A percentile compares a stretch with the other conserved stretches of the same genome.
Evolutionary conservation across 1,140 invertebrate species (phyloP).

Genomic region (Spodoptera litura): DNA sequence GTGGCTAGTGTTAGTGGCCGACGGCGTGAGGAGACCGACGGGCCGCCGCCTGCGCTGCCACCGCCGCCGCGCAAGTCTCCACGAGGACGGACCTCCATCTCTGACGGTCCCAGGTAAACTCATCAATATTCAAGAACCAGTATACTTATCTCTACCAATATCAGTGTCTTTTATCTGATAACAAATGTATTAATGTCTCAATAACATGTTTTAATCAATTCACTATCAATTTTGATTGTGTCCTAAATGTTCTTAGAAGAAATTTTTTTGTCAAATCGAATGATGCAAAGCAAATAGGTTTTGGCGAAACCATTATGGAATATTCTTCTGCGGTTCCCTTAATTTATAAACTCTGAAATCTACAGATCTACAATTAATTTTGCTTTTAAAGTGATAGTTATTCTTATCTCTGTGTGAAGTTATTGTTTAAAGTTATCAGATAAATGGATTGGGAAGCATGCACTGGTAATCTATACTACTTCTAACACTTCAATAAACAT

Average conservation of each 20-base stretch:
- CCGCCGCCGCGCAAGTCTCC: constrained; percentile 85
- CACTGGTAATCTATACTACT: too few relatives aligned
- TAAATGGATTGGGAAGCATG: too few relatives aligned
- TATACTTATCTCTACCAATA: neutral
- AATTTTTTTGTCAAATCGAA: too few relatives aligned
- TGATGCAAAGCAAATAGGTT: too few relatives aligned
- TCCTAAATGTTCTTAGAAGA: neutral
- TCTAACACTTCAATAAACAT: too few relatives aligned
- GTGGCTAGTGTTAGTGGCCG: constrained; percentile 64
- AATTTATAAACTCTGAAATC: too few relatives aligned
- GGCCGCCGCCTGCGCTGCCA: constrained; percentile 78
- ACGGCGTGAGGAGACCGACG: constrained; percentile 72
- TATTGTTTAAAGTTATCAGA: too few relatives aligned
- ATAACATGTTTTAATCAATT: neutral
- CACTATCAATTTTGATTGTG: neutral
- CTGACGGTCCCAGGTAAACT: constrained; percentile 69
- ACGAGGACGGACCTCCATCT: constrained; percentile 69
- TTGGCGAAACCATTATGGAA: too few relatives aligned
- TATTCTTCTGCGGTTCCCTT: too few relatives aligned
- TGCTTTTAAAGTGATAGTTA: too few relatives aligned
- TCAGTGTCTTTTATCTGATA: neutral
- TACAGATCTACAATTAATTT: too few relatives aligned
- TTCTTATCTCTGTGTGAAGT: too few relatives aligned
- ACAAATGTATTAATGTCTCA: neutral
- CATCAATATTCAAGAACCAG: neutral